Evolutionary conservation across 2,888 invertebrate genomes (phyloP).

Genomic region (Lasius fuliginosus): DNA sequence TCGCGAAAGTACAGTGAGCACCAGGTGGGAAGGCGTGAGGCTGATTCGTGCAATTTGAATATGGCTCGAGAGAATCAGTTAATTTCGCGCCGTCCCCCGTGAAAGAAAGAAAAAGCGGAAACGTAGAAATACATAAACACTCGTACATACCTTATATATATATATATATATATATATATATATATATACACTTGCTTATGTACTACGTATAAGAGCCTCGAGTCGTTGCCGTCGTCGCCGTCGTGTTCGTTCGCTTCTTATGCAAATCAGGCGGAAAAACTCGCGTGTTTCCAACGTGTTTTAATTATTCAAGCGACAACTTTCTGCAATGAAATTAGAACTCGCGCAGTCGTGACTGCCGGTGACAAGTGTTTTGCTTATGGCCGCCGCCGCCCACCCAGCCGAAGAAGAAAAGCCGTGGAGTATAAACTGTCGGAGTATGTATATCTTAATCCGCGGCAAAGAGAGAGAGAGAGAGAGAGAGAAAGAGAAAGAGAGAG

Average conservation of each 20-base stretch:
- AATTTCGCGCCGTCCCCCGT: slow-evolving; percentile 70
- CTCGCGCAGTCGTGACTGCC: slow-evolving; percentile 80
- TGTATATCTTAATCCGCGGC: slow-evolving; percentile 69
- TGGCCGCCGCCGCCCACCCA: slow-evolving; percentile 74
- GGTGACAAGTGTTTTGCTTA: slow-evolving; percentile 84
- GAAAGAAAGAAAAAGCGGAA: slow-evolving; percentile 43
- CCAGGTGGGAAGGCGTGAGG: slow-evolving; percentile 64
- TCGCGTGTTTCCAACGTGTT: slow-evolving; percentile 82
- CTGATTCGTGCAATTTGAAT: slow-evolving; percentile 72
- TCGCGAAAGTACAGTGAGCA: slow-evolving; percentile 56
- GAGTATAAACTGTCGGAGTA: slow-evolving; percentile 55
- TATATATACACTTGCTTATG: not conserved
- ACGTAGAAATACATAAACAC: slow-evolving; percentile 55
- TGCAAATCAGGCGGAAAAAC: slow-evolving; percentile 83
- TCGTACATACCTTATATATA: slow-evolving; percentile 54
- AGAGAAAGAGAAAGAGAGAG: slow-evolving; percentile 67
- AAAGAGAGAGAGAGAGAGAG: slow-evolving; percentile 41
- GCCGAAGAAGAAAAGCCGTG: slow-evolving; percentile 57
- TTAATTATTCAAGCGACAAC: slow-evolving; percentile 86
- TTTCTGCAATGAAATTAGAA: slow-evolving; percentile 85
- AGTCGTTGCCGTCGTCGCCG: slow-evolving; percentile 39
- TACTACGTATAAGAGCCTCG: slow-evolving; percentile 44
- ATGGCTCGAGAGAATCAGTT: slow-evolving; percentile 73
- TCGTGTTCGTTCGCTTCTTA: slow-evolving; percentile 76
- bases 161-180: slow-evolving; percentile 27